Base-by-base conservation (phyloP, 1,140 invertebrate genomes). In the Monomorium pharaonis region DNA sequence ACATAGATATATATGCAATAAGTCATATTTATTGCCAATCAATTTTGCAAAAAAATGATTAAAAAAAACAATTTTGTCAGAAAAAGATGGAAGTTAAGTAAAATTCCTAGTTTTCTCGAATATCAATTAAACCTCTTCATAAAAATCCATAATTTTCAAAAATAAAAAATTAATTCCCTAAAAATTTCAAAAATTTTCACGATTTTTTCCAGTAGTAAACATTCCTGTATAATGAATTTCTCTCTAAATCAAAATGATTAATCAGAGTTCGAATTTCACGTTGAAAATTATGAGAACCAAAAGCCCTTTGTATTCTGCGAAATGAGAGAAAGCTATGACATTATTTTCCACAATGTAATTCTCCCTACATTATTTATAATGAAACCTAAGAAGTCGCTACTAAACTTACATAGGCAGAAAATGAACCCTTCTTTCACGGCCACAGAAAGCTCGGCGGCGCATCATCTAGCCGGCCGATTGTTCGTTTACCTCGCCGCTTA, bases 401-500 rank as follows among this genome's bases (percentile, higher is more conserved):
- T 54, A 51, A n/a, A 24, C 63, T 81, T 54, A 49, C 44, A 44
- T 24, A 33, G 21, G 5, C 18, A 33, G 44, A 58, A 58, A 18
- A 74, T 27, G 16, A 60, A 21, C 18, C 27, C 21, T 33, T 14
- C 37, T 60, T 33, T 44, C 51, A 5, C 67, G 21, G 12, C 18
- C 33, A 24, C 30, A n/a, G 24, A 30, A 72, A 44, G 37, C 54
- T 81, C 37, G 14, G 16, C 33, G n/a, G 78, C 14, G 78, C 78
- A 70, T 72, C 65, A 18, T 81, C 49, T 56, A 69, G 49, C 27
- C 51, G 67, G n/a, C 78, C 78, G 54, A 83, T 74, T 83, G 78
- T 83, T 72, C 78, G 78, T 83, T 83, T 83, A 72, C 78, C 67
- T 72, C 49, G 37, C 67, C 51, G 56, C 37, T 74, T 83, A 83